These are phyloP conservation scores for Drosophila seguyi DNA, from an alignment of 1,140 invertebrate species.

Conservation along the genomic window DNA sequence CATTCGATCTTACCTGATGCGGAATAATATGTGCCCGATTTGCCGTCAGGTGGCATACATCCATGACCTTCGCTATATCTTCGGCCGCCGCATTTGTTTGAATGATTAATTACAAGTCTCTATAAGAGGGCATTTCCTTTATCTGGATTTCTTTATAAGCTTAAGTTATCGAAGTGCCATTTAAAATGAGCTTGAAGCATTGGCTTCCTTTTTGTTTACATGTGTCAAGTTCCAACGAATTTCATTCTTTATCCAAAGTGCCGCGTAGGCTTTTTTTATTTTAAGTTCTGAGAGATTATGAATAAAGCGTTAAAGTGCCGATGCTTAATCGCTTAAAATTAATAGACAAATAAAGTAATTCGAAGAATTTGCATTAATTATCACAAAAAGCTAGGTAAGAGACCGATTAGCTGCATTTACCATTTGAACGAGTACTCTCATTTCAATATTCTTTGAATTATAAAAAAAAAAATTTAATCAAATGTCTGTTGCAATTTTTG, in stretches of 20 bases:
- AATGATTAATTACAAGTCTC: background rate
- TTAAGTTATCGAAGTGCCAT: background rate
- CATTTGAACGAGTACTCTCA: no score
- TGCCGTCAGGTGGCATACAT: background rate
- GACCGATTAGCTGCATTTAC: no score
- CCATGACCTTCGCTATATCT: slow-evolving; percentile 17
- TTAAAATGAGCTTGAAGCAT: background rate
- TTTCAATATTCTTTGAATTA: no score
- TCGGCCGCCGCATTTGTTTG: background rate
- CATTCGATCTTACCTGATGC: background rate
- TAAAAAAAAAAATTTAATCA: no score
- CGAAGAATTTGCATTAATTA: background rate
- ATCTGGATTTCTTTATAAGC: background rate
- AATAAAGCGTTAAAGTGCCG: background rate
- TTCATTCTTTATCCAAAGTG: background rate
- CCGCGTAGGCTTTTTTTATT: background rate
- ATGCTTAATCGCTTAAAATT: background rate
- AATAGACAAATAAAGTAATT: background rate
- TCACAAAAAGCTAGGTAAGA: no score
- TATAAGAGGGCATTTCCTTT: background rate
- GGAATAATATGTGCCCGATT: background rate
- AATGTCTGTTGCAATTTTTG: no score
- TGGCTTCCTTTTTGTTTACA: background rate
- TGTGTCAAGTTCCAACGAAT: background rate
- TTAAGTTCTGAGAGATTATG: background rate